Base-by-base conservation (phyloP, 2,113 vertebrate genomes). In the Tichodroma muraria region DNA sequence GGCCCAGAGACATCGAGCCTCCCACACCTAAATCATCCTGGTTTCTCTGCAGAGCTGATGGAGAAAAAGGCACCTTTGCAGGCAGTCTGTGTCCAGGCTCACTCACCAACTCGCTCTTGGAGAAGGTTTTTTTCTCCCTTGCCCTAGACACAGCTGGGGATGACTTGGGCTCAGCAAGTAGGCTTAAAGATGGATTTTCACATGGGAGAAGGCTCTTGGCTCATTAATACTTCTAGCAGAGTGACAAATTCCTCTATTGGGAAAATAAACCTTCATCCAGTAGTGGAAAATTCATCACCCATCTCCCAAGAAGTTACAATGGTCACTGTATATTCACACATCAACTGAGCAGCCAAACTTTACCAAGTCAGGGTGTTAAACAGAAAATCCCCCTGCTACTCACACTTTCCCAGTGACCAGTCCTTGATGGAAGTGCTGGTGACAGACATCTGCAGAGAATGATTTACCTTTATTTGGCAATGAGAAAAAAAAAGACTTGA, bases 321-420 rank as follows among this genome's bases (percentile, higher is more conserved):
- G 69, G 78, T 49, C 53, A n/a, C 65, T 81, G 65, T 52, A 21
- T 49, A 45, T 42, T 90, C 73, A 88, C 69, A 68, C 3, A 1
- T 10, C 72, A 73, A 54, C 80, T 66, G 38, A 89, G 71, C 75
- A 79, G 79, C 79, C 61, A 24, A 82, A 91, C 28, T 75, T 80
- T 12, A 90, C 91, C 78, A 56, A 60, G 52, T 19, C 77, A 64
- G 54, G 38, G 71, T 68, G 88, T 83, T 88, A 91, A 94, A 85
- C 71, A 95, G 95, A 88, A 94, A 95, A 96, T 92, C 90, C 57
- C 44, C 76, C 57, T 72, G 71, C 85, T 37, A 30, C 57, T 94
- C 89, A 87, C 84, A 57, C 73, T 10, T 79, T 70, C 49, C 60
- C 61, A 89, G 45, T 12, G 40, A 79, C 77, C 60, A 75, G 37